Conservation (phyloP, 1,140 invertebrate species). For the Aphaenogaster floridana region DNA sequence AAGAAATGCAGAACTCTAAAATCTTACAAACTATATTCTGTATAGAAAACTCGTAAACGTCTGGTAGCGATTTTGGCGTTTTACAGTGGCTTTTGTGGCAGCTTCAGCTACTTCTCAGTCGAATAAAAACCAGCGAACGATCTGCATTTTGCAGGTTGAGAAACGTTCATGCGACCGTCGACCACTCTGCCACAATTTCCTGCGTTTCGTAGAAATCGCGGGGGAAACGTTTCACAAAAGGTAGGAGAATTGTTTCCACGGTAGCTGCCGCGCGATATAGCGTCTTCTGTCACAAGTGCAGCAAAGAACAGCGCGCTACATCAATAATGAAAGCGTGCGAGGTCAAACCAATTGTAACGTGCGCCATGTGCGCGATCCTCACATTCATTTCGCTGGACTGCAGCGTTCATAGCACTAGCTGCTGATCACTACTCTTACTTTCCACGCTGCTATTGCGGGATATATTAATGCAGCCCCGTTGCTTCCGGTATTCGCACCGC, state of each 20-base stretch:
- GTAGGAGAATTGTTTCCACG: conserved; percentile 44
- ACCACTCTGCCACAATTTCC: conserved; percentile 42
- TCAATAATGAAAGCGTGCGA: conserved; percentile 81
- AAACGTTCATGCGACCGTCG: conserved; percentile 39
- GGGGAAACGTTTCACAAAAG: conserved; percentile 50
- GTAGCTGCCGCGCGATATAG: conserved; percentile 26
- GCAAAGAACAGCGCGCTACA: conserved; percentile 51
- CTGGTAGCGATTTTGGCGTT: conserved; percentile 1
- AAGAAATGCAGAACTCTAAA: neutral
- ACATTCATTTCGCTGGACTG: conserved; percentile 71
- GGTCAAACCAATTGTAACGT: conserved; percentile 82
- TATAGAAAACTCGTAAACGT: conserved; percentile 28
- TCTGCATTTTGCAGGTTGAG: conserved; percentile 54
- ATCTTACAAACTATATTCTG: neutral
- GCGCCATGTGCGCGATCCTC: conserved; percentile 75
- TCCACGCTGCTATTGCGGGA: conserved; percentile 46
- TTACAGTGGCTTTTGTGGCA: conserved; percentile 11
- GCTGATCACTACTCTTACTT: conserved; percentile 61
- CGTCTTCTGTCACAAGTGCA: conserved; percentile 23
- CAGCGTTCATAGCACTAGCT: conserved; percentile 31
- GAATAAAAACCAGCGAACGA: conserved; percentile 16
- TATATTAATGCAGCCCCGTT: conserved; percentile 60
- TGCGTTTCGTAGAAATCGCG: conserved; percentile 47
- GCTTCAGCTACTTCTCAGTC: neutral
- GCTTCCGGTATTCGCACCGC: conserved; percentile 53